Conservation (phyloP, 2,113 vertebrate genomes). For the Mixornis gularis region DNA sequence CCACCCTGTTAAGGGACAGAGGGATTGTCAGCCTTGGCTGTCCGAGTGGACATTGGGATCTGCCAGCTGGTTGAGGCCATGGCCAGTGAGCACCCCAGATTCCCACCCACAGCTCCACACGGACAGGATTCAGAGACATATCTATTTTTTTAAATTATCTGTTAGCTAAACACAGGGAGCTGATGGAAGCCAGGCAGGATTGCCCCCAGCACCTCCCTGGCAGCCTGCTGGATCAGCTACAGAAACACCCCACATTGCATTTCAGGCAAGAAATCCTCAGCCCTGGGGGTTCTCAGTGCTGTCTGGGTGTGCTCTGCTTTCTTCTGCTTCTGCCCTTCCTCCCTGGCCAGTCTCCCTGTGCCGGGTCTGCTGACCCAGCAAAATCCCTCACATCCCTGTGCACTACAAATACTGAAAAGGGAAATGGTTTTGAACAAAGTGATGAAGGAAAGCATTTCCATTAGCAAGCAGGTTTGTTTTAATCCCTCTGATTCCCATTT, state of each 20-base stretch:
- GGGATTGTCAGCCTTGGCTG: fast-evolving
- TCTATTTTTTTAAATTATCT: background rate
- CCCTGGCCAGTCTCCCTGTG: background rate
- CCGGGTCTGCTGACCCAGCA: background rate
- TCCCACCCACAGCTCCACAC: fast-evolving
- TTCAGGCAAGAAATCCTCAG: background rate
- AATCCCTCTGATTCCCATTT: background rate
- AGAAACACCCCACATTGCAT: background rate
- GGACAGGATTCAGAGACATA: background rate
- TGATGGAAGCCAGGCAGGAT: background rate
- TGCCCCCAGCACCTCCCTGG: background rate
- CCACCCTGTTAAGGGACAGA: background rate
- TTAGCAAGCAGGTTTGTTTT: background rate
- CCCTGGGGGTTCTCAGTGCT: background rate
- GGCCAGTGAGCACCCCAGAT: fast-evolving
- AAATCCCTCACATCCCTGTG: background rate
- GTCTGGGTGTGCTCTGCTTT: background rate
- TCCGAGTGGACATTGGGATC: fast-evolving
- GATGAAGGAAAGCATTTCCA: background rate
- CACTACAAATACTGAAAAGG: background rate
- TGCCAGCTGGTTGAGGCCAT: no score
- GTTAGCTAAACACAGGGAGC: background rate
- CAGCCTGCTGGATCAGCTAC: background rate
- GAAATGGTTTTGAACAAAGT: background rate
- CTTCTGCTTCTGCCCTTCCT: constrained; percentile 3